Percentiles rank a stretch among this genome's conserved stretches.
Evolutionary conservation across 2,113 vertebrate genomes (phyloP).

Genomic region (Ciconia stormi): DNA sequence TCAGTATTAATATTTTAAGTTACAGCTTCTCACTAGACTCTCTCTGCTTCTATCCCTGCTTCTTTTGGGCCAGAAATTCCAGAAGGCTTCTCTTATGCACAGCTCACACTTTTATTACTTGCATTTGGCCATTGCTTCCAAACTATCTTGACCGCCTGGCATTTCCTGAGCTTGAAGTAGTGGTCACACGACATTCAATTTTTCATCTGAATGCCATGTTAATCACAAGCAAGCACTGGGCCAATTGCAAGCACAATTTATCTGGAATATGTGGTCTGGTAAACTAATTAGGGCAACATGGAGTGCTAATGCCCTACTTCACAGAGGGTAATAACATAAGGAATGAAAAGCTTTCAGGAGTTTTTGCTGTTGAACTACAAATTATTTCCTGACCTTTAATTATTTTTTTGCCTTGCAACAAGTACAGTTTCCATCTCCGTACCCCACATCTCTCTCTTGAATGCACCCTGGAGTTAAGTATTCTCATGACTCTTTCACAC

Average conservation of each 20-base stretch:
- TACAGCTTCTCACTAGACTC: constrained; percentile 43
- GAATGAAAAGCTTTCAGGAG: constrained; percentile 30
- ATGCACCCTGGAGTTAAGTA: neutral
- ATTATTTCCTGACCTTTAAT: constrained; percentile 56
- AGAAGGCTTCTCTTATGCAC: neutral
- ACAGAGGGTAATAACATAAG: constrained; percentile 17
- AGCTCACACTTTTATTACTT: constrained; percentile 1
- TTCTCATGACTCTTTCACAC: neutral
- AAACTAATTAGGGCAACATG: constrained; percentile 59
- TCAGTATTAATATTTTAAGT: constrained; percentile 72
- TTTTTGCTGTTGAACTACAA: constrained; percentile 23
- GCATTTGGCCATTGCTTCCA: constrained; percentile 3
- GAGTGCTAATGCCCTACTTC: constrained; percentile 29
- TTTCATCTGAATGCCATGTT: constrained; percentile 28
- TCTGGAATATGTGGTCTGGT: constrained; percentile 9
- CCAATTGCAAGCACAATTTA: constrained; percentile 27
- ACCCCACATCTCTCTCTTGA: neutral
- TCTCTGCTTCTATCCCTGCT: neutral
- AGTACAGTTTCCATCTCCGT: neutral
- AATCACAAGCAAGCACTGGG: constrained; percentile 10
- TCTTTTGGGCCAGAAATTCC: constrained; percentile 44
- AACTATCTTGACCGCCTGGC: constrained; percentile 25
- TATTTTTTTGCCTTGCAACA: neutral
- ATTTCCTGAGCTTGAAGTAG: constrained; percentile 7
- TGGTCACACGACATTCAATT: neutral